Conservation (phyloP, 2,888 invertebrate species). For the Heliconius sara region DNA sequence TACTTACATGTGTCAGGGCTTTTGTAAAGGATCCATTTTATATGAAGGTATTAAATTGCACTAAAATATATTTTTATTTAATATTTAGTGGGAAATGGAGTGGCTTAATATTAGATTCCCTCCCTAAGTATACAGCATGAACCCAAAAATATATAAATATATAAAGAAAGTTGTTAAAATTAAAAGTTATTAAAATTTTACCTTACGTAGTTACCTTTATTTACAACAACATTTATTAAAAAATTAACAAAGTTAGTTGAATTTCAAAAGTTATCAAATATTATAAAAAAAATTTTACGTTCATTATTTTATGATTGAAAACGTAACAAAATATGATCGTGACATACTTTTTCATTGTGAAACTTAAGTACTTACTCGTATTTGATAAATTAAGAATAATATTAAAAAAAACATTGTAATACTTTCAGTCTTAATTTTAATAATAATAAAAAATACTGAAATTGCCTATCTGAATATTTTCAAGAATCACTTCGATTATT, state of each 20-base stretch:
- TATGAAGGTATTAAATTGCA: background rate
- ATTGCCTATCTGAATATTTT: background rate
- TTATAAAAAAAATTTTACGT: background rate
- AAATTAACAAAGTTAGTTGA: no score
- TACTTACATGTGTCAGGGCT: slow-evolving; percentile 35
- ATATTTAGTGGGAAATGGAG: background rate
- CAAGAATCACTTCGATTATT: slow-evolving; percentile 17
- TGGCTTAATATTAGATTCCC: no score
- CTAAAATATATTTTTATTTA: background rate
- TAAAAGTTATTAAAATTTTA: no score
- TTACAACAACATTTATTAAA: no score
- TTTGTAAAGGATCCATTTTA: slow-evolving; percentile 9
- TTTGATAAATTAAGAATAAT: slow-evolving; percentile 1
- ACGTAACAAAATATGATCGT: background rate
- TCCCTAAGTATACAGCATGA: no score
- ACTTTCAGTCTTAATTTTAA: background rate
- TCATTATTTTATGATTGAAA: background rate
- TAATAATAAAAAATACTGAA: background rate
- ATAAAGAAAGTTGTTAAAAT: no score
- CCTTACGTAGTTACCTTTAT: no score
- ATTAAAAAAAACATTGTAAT: background rate
- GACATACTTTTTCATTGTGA: slow-evolving; percentile 6
- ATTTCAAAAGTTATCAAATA: no score
- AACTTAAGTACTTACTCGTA: background rate
- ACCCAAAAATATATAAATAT: no score